Evolutionary conservation across 2,797 vertebrate species (phyloP).

Genomic region (Sebastes kiyomatsui): DNA sequence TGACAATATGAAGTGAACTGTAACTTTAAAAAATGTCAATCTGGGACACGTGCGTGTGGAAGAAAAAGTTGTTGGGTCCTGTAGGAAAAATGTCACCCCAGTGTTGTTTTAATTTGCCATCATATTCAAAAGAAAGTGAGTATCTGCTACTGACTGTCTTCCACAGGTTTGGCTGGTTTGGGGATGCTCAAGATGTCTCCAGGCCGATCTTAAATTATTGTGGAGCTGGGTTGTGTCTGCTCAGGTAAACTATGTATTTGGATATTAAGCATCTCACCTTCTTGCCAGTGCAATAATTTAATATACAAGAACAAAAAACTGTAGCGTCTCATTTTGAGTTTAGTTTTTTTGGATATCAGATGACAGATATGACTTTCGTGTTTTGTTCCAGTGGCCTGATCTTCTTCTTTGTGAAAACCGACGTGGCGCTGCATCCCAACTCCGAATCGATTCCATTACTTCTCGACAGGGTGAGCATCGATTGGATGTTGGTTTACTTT

Average conservation of each 20-base stretch:
- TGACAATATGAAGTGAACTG: not conserved
- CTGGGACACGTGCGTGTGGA: not conserved
- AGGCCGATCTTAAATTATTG: conserved; percentile 88
- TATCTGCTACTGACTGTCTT: not conserved
- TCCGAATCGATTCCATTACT: conserved; percentile 80
- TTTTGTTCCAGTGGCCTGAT: conserved; percentile 83
- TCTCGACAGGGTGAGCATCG: conserved; percentile 82
- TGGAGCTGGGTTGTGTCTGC: conserved; percentile 88
- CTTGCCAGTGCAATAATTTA: not conserved
- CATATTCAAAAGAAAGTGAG: not conserved
- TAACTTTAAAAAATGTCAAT: not conserved
- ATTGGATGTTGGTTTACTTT: not conserved
- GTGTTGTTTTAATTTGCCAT: not conserved
- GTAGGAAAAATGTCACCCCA: not conserved
- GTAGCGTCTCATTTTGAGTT: not conserved
- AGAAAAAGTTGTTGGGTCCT: too few species aligned
- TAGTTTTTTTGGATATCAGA: not conserved
- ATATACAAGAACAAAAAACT: not conserved
- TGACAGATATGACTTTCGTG: not conserved
- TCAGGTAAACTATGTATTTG: conserved; percentile 81
- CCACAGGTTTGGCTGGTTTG: conserved; percentile 93
- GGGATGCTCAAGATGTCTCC: conserved; percentile 86
- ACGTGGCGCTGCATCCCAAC: conserved; percentile 73
- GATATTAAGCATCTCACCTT: not conserved
- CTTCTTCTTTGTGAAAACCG: conserved; percentile 90